These are phyloP conservation scores for Semotilus atromaculatus DNA, from an alignment of 2,797 vertebrate species.

Conservation along the genomic window DNA sequence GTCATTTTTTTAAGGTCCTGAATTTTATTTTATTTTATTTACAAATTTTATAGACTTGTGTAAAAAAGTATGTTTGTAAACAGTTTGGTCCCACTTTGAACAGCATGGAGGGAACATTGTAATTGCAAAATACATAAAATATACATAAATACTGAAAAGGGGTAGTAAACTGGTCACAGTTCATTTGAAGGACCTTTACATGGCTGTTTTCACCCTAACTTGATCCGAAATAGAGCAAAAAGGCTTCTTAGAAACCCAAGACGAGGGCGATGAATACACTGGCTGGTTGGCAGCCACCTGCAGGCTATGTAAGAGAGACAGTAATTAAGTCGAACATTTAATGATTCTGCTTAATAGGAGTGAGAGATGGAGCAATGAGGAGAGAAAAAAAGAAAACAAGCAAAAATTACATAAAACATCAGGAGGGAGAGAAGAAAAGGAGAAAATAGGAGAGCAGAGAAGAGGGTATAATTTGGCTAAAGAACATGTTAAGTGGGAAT, in stretches of 20 bases:
- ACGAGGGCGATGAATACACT: slow-evolving; percentile 13
- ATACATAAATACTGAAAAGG: background rate
- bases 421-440: slow-evolving; percentile 45
- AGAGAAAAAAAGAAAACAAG: slow-evolving; percentile 19
- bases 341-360: slow-evolving; percentile 96
- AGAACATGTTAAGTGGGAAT: slow-evolving; percentile 59
- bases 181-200: background rate
- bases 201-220: background rate
- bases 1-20: too few relatives aligned
- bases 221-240: slow-evolving; percentile 12
- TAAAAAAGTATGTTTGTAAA: background rate
- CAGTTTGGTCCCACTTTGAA: background rate
- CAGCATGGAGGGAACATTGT: background rate
- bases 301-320: slow-evolving; percentile 86
- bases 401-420: slow-evolving; percentile 45
- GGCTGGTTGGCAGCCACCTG: slow-evolving; percentile 84
- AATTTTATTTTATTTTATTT: too few relatives aligned
- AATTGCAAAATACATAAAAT: background rate
- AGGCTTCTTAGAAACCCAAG: slow-evolving; percentile 16
- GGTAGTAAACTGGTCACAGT: slow-evolving; percentile 8
- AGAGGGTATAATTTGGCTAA: slow-evolving; percentile 11
- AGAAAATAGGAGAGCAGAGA: slow-evolving; percentile 5
- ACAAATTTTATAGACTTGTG: too few relatives aligned
- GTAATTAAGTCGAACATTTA: slow-evolving; percentile 97
- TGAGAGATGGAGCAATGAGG: slow-evolving; percentile 65